A percentile compares a stretch with the other conserved stretches of the same genome.
Conservation (phyloP, 2,888 invertebrate species). For the Drosophila ochracea region DNA sequence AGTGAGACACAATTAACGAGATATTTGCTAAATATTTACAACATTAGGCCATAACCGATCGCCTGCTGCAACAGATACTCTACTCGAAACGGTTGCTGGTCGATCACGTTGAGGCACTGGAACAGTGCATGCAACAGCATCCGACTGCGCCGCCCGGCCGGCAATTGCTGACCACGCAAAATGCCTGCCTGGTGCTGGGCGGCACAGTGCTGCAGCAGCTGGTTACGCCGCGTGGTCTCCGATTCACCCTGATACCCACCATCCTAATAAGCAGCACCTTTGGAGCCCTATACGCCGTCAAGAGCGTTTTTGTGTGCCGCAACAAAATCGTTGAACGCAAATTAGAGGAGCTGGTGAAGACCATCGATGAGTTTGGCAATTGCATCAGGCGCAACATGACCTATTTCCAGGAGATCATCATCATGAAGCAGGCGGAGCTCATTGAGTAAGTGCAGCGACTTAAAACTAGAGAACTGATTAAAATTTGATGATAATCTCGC, state of each 20-base stretch:
- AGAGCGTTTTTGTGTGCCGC: constrained; percentile 81
- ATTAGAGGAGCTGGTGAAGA: constrained; percentile 80
- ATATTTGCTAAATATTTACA: not conserved
- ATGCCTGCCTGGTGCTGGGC: constrained; percentile 77
- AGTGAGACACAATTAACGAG: constrained; percentile 6
- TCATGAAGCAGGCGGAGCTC: constrained; percentile 83
- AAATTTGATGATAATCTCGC: not conserved
- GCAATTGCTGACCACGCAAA: constrained; percentile 75
- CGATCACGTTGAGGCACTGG: constrained; percentile 84
- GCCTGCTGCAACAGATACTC: constrained; percentile 79
- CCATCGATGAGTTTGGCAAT: constrained; percentile 84
- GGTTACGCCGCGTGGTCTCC: constrained; percentile 75
- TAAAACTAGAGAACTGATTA: not conserved
- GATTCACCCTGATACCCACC: constrained; percentile 76
- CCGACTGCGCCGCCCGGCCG: constrained; percentile 29
- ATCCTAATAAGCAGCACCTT: constrained; percentile 78
- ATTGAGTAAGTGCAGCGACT: constrained; percentile 74
- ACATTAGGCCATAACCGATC: constrained; percentile 72
- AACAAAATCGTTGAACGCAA: constrained; percentile 82
- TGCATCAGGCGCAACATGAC: constrained; percentile 84
- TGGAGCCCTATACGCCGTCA: constrained; percentile 77
- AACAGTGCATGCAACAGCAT: constrained; percentile 72
- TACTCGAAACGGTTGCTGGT: constrained; percentile 83
- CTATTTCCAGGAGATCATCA: constrained; percentile 84
- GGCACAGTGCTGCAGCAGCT: constrained; percentile 79